phyloP scores from a whole-genome alignment of 2,888 invertebrate genomes.

The Tenthredo mesomela region DNA sequence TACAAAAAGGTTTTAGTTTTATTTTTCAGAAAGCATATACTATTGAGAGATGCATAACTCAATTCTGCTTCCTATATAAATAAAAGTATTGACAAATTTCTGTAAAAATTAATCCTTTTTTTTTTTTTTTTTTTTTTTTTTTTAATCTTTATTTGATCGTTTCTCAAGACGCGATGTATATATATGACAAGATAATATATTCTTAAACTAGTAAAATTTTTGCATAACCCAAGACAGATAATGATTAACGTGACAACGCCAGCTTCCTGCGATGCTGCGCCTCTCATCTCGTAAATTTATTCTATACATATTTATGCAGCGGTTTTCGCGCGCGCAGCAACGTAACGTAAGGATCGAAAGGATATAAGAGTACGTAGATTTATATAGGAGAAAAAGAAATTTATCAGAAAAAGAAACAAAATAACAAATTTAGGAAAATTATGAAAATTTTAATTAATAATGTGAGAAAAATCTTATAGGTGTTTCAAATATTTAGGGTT shows the following conservation, averaged over 20 bases:
- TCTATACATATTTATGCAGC: slow-evolving; percentile 30
- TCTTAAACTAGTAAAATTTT: too few relatives aligned
- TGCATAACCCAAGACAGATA: neutral
- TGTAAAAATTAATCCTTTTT: neutral
- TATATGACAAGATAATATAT: too few relatives aligned
- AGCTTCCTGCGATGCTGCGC: neutral
- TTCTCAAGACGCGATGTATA: too few relatives aligned
- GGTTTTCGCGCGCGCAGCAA: neutral
- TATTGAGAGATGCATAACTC: neutral
- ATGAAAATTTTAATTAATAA: too few relatives aligned
- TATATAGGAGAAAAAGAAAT: too few relatives aligned
- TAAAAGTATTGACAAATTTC: neutral
- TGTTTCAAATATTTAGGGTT: neutral
- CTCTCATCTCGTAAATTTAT: slow-evolving; percentile 13
- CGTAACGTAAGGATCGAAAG: neutral
- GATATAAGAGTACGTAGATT: too few relatives aligned
- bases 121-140: too few relatives aligned
- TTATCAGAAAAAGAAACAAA: neutral
- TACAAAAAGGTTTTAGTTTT: neutral
- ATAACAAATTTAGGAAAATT: neutral
- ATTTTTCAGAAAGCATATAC: neutral
- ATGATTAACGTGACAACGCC: neutral
- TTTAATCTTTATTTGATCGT: too few relatives aligned
- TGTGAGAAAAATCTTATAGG: neutral
- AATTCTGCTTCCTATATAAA: neutral